Base-by-base conservation (phyloP, 2,888 invertebrate genomes). In the Nematopogon swammerdamellus region DNA sequence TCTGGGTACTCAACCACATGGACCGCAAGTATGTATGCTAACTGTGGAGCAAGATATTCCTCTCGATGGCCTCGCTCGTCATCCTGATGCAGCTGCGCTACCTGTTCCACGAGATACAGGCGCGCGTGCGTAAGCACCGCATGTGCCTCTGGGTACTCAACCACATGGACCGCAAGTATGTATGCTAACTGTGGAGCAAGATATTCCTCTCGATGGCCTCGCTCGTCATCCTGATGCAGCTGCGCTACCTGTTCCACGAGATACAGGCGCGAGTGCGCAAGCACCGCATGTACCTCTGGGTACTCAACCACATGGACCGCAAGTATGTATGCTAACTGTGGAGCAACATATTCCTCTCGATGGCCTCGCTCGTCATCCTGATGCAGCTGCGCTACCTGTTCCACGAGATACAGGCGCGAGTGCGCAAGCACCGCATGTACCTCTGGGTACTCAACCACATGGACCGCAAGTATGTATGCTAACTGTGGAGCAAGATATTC, bases 141-240 rank as follows among this genome's bases (percentile, higher is more conserved):
- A 91, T 90, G 71, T 93, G 92, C 76, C 72, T 91, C 50, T 85
- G 87, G 74, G 91, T 93, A 44, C 82, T 91, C 50, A 83, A 83
- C 61, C 91, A 91, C 67, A 88, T 93, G 85, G 89, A 91, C 62
- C 85, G 86, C 69, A 89, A 88, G 90, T 90, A 61, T 68, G 84
- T 68, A 94, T 94, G 93, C 81, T 95, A n/a, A 67, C 83, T 93
- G 56, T 91, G 91, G 89, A 89, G 91, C 67, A 92, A 92, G 72
- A 89, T 92, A 62, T 87, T 92, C 73, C 81, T 94, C 60, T 92
- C 92, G 52, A 91, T 94, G 91, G 93, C 93, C 48, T 91, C 91
- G 60, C 82, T 95, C 55, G 92, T 94, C 55, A 91, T 94, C 64
- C 90, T 91, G 58, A 89, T 94, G 90, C 93, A 94, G 77, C 82